Evolutionary conservation across 2,888 invertebrate species (phyloP), one percentile per base, ranked within the genome.

Genomic region (Hedya salicella): DNA sequence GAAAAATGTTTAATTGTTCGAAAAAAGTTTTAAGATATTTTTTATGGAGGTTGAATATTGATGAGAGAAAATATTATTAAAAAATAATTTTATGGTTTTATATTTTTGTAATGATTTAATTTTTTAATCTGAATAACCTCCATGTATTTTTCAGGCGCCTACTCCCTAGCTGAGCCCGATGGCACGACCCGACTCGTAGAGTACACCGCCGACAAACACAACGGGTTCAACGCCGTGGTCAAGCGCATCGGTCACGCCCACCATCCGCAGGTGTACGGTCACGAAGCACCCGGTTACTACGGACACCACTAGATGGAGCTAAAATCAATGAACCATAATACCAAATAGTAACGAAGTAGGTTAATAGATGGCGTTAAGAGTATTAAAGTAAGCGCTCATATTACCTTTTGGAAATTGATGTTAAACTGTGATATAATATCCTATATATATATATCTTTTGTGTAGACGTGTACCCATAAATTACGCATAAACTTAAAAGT

Each of bases 191-290:
- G 93, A 56, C 85, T 93, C 60, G 93, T 93, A 0, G 93, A 93
- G 71, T 93, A 93, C 80, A 92, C 92, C 48, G 92, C 93, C 32
- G 93, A 93, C 78, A 91, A 92, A 68, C 83, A 83, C 78, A 82
- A 92, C 70, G 93, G 93, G 5, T 93, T 93, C 81, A 90, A 91
- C 75, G 93, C 93, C 19, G 84, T 92, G n/a, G 93, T 93, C 68
- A 92, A 91, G 76, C 87, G 89, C 71, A 84, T 93, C 56, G 93
- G 93, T 16, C 87, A 91, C 68, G 91, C 91, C 13, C 81, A 86
- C 70, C 92, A 92, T 71, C 91, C 92, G 36, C 91, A 91, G 75
- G 82, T 87, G 67, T 87, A 92, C 74, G 78, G 79, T 63, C 78
- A 83, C 69, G 80, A 83, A 39, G 78, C 75, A 49, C 75, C 76